phyloP scores from a whole-genome alignment of 2,113 vertebrate genomes.

The Trinectes maculatus region DNA sequence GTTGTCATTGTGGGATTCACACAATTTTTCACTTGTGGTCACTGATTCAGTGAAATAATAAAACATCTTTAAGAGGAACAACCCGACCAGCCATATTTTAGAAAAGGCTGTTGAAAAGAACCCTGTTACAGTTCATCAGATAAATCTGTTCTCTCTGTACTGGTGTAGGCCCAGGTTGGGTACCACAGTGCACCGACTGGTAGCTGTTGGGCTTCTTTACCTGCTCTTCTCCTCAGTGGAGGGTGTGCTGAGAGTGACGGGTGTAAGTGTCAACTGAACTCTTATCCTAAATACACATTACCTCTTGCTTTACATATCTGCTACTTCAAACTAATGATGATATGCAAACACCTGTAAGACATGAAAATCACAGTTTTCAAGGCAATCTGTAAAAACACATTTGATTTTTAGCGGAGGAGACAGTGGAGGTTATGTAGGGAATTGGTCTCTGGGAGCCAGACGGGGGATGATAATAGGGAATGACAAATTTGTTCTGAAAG shows the following conservation, averaged over 20 bases:
- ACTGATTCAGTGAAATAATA: too few relatives aligned
- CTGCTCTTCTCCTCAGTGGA: conserved; percentile 95
- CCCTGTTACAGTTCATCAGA: too few relatives aligned
- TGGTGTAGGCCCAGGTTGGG: conserved; percentile 89
- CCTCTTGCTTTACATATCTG: too few relatives aligned
- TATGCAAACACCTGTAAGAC: too few relatives aligned
- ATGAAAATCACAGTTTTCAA: conserved; percentile 31
- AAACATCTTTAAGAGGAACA: too few relatives aligned
- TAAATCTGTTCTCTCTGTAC: too few relatives aligned
- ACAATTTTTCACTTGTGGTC: too few relatives aligned
- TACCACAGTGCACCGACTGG: conserved; percentile 91
- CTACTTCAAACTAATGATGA: too few relatives aligned
- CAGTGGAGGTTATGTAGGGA: conserved; percentile 9
- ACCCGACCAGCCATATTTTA: too few relatives aligned
- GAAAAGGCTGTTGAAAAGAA: too few relatives aligned
- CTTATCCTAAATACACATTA: not conserved
- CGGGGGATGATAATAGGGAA: conserved; percentile 14
- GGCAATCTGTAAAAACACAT: conserved; percentile 5
- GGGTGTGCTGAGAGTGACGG: conserved; percentile 93
- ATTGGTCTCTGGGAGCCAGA: conserved; percentile 24
- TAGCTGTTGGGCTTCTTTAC: conserved; percentile 91
- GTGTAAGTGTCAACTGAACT: conserved; percentile 82
- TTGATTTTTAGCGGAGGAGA: conserved; percentile 18
- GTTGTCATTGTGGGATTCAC: too few relatives aligned
- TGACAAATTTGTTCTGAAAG: conserved; percentile 17